phyloP scores from a whole-genome alignment of 2,888 invertebrate species.

The Margaritifera margaritifera region DNA sequence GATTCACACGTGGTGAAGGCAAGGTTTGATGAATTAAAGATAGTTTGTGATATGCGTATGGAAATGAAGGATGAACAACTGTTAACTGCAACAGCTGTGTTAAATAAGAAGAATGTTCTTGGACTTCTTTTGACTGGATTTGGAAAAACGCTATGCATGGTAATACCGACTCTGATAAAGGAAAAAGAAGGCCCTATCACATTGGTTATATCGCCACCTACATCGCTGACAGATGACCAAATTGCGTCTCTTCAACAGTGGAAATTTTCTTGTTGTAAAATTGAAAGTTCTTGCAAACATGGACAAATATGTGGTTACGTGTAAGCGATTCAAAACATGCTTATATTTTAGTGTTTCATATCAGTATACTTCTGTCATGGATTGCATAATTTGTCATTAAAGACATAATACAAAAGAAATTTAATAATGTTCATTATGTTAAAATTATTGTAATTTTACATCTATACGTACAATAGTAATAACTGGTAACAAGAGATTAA shows the following conservation, averaged over 20 bases:
- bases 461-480: too few relatives aligned
- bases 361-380: too few relatives aligned
- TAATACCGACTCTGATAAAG: constrained; percentile 4
- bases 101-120: constrained; percentile 11
- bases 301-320: background rate
- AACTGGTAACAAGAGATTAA: too few relatives aligned
- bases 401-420: too few relatives aligned
- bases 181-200: constrained; percentile 4
- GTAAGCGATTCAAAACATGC: background rate
- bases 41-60: background rate
- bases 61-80: constrained; percentile 17
- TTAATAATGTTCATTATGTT: too few relatives aligned
- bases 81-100: background rate
- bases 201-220: constrained; percentile 16
- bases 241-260: constrained; percentile 10
- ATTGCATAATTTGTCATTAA: too few relatives aligned
- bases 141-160: constrained; percentile 23
- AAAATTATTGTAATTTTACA: too few relatives aligned
- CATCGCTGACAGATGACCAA: constrained; percentile 22
- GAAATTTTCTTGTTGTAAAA: constrained; percentile 9
- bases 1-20: constrained; percentile 2
- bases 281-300: constrained; percentile 6
- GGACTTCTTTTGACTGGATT: constrained; percentile 18
- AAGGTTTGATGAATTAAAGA: constrained; percentile 7
- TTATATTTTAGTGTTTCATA: too few relatives aligned